Percentiles rank a stretch among this genome's conserved stretches.
These are phyloP conservation scores for Gryllus bimaculatus DNA, from an alignment of 1,140 invertebrate genomes.

Conservation along the genomic window DNA sequence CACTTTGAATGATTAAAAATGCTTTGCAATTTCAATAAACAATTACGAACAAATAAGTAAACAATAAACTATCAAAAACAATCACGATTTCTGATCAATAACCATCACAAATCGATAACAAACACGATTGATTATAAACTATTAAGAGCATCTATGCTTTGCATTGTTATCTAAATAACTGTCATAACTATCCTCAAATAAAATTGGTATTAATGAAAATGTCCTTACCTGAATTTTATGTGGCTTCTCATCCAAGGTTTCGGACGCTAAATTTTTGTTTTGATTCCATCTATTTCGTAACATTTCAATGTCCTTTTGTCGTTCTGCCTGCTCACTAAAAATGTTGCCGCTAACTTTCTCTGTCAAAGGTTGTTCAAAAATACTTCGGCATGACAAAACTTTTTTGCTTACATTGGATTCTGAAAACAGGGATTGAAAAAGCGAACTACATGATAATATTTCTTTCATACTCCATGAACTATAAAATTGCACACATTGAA, in stretches of 20 bases:
- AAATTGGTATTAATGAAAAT: no score
- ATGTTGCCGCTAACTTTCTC: not conserved
- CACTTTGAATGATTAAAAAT: no score
- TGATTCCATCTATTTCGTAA: constrained; percentile 17
- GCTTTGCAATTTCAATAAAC: no score
- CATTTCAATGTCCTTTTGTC: constrained; percentile 15
- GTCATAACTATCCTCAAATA: no score
- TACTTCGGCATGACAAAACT: not conserved
- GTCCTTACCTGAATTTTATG: not conserved
- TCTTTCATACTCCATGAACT: not conserved
- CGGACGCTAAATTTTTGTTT: not conserved
- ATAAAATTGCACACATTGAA: not conserved
- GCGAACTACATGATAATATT: not conserved
- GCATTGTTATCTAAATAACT: no score
- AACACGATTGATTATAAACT: no score
- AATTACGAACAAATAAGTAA: no score
- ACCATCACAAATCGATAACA: no score
- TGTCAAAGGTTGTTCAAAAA: not conserved
- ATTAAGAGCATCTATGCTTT: no score
- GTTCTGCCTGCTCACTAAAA: constrained; percentile 8
- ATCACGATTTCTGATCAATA: no score
- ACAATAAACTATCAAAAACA: no score
- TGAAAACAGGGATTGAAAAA: not conserved
- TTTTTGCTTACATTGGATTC: not conserved
- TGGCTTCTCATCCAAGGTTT: not conserved